Evolutionary conservation across 2,888 invertebrate species (phyloP), one percentile per base, ranked within the genome.

Genomic region (Cheilosia vulpina): DNA sequence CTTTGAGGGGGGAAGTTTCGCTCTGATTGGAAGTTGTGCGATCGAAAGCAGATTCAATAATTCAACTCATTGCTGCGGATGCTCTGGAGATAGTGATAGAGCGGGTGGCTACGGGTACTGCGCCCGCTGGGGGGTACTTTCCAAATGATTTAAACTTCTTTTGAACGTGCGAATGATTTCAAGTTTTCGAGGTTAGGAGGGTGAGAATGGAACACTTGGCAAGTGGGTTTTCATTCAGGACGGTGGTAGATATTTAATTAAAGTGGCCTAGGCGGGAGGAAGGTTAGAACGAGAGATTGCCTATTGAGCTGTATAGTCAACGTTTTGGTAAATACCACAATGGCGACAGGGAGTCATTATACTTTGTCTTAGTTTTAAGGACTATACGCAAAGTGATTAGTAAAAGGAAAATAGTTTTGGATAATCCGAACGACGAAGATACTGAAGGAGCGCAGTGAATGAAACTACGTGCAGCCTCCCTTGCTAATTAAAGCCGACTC

Each of bases 41-140:
- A 85, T 85, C 84, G 84, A 85, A 85, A 76, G 80, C 84, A 85
- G 84, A 85, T 85, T 76, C 84, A 85, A 85, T 85, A 85, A 85
- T 75, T 85, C 80, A 85, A 76, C 76, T 68, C 76, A 80, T 66
- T 85, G 76, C 80, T 80, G 58, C 27, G 53, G 75, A 71, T 69
- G 45, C 66, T 31, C 38, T 17, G 45, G 63, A 69, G 72, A 62
- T 68, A 38, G 66, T 62, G 72, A 52, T 62, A 27, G 24, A n/a
- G 1, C 13, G 24, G 45, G 15, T 68, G 41, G 34, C 2, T 3
- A 27, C 0, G 27, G 34, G 34, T 34, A 11, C 34, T 47, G 34
- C 27, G 15, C 13, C n/a, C 21, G 57, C 43, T 27, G 27, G 1
- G 19, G 43, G 63, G 68, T 79, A 66, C 38, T 43, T 79, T 80